These are phyloP conservation scores for Hydrotaea diabolus DNA, from an alignment of 2,888 invertebrate genomes.

Conservation along the genomic window DNA sequence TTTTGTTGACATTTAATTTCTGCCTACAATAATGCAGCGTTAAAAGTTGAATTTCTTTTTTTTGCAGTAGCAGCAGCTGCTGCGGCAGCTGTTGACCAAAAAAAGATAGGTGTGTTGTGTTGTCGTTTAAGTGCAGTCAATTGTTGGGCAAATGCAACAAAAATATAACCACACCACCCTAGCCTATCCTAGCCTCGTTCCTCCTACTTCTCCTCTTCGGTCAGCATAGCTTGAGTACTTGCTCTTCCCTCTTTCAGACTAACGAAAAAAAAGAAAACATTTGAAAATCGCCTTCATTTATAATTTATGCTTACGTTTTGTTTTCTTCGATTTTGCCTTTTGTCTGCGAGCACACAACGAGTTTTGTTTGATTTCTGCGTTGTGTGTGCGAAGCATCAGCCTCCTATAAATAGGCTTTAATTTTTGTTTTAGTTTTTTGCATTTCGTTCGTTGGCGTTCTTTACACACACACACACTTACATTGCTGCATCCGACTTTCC, in stretches of 20 bases:
- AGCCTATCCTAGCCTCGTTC: background rate
- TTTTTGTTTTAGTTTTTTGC: slow-evolving; percentile 38
- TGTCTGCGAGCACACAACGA: background rate
- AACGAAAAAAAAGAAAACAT: background rate
- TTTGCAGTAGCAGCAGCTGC: background rate
- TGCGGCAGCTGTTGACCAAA: slow-evolving; percentile 10
- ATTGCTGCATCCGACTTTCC: too few species aligned
- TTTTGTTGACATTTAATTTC: background rate
- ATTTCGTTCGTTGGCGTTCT: slow-evolving; percentile 17
- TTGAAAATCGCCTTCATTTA: slow-evolving; percentile 50
- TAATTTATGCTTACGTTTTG: slow-evolving; percentile 57
- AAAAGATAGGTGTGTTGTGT: slow-evolving; percentile 55
- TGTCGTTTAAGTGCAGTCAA: slow-evolving; percentile 54
- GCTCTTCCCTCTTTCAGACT: background rate
- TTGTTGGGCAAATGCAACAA: slow-evolving; percentile 26
- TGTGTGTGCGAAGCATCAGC: slow-evolving; percentile 36
- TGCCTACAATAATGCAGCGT: slow-evolving; percentile 26
- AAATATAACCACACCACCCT: background rate
- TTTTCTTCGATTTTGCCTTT: slow-evolving; percentile 28
- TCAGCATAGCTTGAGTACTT: background rate
- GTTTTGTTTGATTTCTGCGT: slow-evolving; percentile 3
- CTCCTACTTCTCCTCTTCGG: background rate
- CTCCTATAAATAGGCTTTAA: slow-evolving; percentile 65
- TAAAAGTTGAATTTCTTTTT: slow-evolving; percentile 25
- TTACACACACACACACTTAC: slow-evolving; percentile 15